Evolutionary conservation across 2,888 invertebrate genomes (phyloP).

Genomic region (Protophormia terraenovae): DNA sequence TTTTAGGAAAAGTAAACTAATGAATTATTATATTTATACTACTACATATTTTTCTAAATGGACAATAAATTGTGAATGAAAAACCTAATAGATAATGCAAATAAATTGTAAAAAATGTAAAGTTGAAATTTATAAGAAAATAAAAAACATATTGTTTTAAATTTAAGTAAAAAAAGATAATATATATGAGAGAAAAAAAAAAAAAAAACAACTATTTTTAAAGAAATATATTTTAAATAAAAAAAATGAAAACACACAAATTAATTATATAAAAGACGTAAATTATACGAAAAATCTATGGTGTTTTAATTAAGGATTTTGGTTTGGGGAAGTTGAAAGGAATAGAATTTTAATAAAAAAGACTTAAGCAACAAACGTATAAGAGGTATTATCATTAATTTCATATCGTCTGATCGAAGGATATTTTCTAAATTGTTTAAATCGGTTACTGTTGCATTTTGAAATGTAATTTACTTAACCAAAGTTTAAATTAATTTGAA

Average conservation of each 20-base stretch:
- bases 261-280: constrained; percentile 62
- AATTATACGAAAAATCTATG: constrained; percentile 14
- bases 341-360: neutral
- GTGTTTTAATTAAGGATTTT: constrained; percentile 10
- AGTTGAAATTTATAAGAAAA: constrained; percentile 9
- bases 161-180: constrained; percentile 32
- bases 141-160: constrained; percentile 51
- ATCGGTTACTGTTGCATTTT: no score
- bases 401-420: no score
- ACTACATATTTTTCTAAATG: constrained; percentile 50
- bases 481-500: no score
- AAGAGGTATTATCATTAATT: no score
- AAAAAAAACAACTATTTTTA: constrained; percentile 38
- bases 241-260: constrained; percentile 28
- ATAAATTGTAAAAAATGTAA: constrained; percentile 34
- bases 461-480: no score
- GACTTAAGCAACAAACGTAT: neutral
- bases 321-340: no score
- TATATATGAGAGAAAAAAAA: constrained; percentile 15
- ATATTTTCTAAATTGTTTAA: no score
- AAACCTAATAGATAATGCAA: neutral
- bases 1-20: neutral
- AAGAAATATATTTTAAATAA: constrained; percentile 58
- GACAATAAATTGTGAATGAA: constrained; percentile 59
- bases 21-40: constrained; percentile 25